Evolutionary conservation across 2,888 invertebrate species (phyloP), one percentile per base, ranked within the genome.

Genomic region (Bombylius major): DNA sequence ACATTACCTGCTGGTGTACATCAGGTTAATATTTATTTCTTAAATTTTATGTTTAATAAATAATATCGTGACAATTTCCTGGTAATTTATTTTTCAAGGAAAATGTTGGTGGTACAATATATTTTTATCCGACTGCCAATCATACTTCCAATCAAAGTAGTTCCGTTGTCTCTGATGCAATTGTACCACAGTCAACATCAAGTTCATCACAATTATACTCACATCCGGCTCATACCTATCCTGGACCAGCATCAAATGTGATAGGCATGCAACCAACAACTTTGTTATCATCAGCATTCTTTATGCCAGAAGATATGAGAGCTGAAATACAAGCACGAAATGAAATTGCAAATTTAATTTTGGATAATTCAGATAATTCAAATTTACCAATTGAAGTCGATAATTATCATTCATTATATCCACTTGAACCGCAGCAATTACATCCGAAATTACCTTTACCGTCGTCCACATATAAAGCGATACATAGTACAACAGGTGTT

Each of bases 21-120:
- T 67, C 74, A 75, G 69, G 74, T 75, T 53, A 61, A 61, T 57
- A 47, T 31, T 53, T 11, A 12, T 36, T 62, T 33, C 49, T 54
- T 13, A 34, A 31, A 34, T 39, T 23, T 23, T 23, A 2, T 23
- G 23, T 23, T 23, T 23, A 23, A 23, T 23, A 23, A 23, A 23
- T 49, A 6, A 49, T 32, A 39, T 47, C 7, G 32, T 7, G 5
- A 53, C 46, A 54, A 56, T 51, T 56, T 45, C 3, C 4, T 11
- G 34, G 9, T 53, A 13, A 32, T 11, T 1, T n/a, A 32, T 31
- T 45, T 8, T 49, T 23, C 23, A 23, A 91, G 83, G 91, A 91
- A 75, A 91, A 89, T 77, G 90, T 91, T 60, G 93, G 93, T 56
- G 95, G 95, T 34, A 95, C 95, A 14, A 95, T 95, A 51, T 96